Percentiles rank a stretch among this genome's conserved stretches.
These are phyloP conservation scores for Threskiornis aethiopicus DNA, from an alignment of 2,797 vertebrate genomes.

Conservation along the genomic window DNA sequence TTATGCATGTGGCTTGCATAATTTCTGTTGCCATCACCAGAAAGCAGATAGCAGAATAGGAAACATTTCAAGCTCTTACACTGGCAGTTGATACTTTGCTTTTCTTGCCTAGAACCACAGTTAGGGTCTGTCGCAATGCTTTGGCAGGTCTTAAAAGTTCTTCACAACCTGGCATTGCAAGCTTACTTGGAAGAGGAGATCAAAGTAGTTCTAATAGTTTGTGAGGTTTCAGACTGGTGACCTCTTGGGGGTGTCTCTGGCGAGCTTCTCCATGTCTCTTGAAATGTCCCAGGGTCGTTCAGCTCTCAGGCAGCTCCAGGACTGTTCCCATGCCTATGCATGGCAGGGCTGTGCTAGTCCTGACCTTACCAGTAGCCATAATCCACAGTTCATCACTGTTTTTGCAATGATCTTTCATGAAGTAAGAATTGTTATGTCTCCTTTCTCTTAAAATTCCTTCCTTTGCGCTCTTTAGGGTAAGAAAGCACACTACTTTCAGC, in stretches of 20 bases:
- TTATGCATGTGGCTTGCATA: accelerated
- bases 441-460: not conserved
- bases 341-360: not conserved
- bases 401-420: not conserved
- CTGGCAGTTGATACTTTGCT: not conserved
- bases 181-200: not conserved
- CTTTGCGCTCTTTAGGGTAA: not conserved
- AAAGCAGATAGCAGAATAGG: not conserved
- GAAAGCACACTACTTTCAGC: not conserved
- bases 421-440: not conserved
- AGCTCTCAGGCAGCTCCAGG: not conserved
- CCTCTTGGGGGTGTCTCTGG: not conserved
- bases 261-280: not conserved
- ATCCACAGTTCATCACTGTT: not conserved
- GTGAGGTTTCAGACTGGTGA: not conserved
- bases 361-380: not conserved
- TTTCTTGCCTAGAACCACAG: not conserved
- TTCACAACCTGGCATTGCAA: not conserved
- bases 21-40: not conserved
- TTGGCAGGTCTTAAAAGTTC: not conserved
- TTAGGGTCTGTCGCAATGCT: not conserved
- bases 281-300: not conserved
- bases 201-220: not conserved
- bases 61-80: not conserved
- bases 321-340: accelerated